Percentiles rank a stretch among this genome's conserved stretches.
These are phyloP conservation scores for Neoarius graeffei DNA, from an alignment of 2,113 vertebrate species.

Conservation along the genomic window DNA sequence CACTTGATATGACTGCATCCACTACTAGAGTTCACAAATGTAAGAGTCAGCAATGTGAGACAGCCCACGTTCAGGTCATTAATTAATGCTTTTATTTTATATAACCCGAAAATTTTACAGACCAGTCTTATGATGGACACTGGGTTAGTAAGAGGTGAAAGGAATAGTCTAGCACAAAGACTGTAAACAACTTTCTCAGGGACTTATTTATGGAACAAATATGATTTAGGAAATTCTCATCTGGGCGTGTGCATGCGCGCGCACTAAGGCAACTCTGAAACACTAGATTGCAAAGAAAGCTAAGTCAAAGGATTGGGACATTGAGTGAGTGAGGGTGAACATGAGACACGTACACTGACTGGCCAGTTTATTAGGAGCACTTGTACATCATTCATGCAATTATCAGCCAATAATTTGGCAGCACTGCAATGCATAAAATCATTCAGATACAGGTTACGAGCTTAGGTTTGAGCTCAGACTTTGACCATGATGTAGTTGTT, in stretches of 20 bases:
- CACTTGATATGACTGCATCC: not conserved
- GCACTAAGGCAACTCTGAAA: not conserved
- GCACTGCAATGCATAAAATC: not conserved
- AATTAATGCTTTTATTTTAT: not conserved
- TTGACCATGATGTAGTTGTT: not conserved
- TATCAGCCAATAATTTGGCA: not conserved
- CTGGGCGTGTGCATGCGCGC: constrained; percentile 17
- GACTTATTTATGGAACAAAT: not conserved
- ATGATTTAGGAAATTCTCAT: not conserved
- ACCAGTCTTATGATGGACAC: not conserved
- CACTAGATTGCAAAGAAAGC: not conserved
- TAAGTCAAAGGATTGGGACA: not conserved
- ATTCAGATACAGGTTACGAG: not conserved
- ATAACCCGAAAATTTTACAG: not conserved
- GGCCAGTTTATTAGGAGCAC: not conserved
- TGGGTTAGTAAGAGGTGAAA: not conserved
- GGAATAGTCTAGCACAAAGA: not conserved
- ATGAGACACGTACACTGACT: not conserved
- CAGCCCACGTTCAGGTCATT: not conserved
- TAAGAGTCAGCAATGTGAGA: not conserved
- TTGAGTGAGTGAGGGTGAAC: not conserved
- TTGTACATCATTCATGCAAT: not conserved
- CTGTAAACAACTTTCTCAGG: not conserved
- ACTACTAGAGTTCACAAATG: not conserved
- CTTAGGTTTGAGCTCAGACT: not conserved